Evolutionary conservation across 2,113 vertebrate species (phyloP).

Genomic region (Microtus pennsylvanicus): DNA sequence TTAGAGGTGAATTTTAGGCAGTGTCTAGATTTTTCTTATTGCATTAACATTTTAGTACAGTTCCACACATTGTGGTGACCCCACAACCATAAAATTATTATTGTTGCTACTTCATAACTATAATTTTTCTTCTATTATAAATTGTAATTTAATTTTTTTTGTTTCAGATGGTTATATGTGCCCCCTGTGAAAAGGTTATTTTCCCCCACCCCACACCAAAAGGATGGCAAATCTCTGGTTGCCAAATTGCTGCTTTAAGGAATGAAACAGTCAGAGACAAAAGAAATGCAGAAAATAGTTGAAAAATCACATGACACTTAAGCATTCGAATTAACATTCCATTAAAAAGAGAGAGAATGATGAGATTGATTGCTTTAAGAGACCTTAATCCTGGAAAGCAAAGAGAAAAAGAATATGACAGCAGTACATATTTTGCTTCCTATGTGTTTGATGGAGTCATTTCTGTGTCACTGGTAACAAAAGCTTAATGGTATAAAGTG

Average conservation of each 20-base stretch:
- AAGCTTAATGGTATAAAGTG: slow-evolving; percentile 32
- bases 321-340: background rate
- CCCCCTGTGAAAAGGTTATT: background rate
- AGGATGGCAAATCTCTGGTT: background rate
- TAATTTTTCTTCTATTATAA: background rate
- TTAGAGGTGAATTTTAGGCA: background rate
- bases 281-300: background rate
- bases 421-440: slow-evolving; percentile 9
- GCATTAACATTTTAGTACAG: background rate
- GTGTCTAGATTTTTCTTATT: background rate
- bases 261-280: background rate
- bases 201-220: background rate
- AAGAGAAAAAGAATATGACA: background rate
- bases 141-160: background rate
- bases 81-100: background rate
- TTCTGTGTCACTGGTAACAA: slow-evolving; percentile 53
- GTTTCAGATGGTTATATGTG: background rate
- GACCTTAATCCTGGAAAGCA: background rate
- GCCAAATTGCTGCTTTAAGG: background rate
- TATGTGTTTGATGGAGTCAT: slow-evolving; percentile 27
- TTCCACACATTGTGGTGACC: too few relatives aligned
- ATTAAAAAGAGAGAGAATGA: background rate
- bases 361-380: background rate
- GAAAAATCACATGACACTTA: background rate
- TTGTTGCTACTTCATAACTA: background rate